Conservation (phyloP, 2,797 vertebrate genomes). For the Nyctibius grandis region DNA sequence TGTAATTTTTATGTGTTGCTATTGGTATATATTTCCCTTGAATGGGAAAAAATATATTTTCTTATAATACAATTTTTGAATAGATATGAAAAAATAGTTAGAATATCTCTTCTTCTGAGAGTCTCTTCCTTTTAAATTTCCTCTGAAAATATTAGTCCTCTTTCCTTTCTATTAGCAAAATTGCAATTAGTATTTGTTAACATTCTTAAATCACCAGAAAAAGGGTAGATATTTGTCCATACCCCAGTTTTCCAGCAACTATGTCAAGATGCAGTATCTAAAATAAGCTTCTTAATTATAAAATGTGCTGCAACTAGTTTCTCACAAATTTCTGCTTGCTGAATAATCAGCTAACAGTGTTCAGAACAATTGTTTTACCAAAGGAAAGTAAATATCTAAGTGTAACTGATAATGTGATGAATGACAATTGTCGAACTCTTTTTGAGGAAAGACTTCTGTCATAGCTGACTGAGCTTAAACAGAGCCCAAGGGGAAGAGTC, state of each 20-base stretch:
- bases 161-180: neutral
- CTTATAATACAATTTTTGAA: neutral
- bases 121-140: neutral
- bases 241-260: neutral
- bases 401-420: neutral
- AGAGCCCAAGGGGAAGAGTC: neutral
- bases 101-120: neutral
- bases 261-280: neutral
- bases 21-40: neutral
- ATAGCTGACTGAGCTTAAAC: neutral
- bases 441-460: neutral
- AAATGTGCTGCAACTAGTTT: neutral
- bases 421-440: neutral
- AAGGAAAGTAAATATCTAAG: neutral
- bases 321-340: neutral
- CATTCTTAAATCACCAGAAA: neutral
- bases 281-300: neutral
- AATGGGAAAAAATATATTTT: neutral
- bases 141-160: neutral
- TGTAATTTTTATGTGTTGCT: neutral
- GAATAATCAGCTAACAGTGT: neutral
- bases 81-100: neutral
- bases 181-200: neutral
- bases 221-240: neutral
- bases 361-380: neutral